A percentile compares a stretch with the other conserved stretches of the same genome.
These are phyloP conservation scores for Corythornis vintsioides DNA, from an alignment of 2,113 vertebrate species.

Conservation along the genomic window DNA sequence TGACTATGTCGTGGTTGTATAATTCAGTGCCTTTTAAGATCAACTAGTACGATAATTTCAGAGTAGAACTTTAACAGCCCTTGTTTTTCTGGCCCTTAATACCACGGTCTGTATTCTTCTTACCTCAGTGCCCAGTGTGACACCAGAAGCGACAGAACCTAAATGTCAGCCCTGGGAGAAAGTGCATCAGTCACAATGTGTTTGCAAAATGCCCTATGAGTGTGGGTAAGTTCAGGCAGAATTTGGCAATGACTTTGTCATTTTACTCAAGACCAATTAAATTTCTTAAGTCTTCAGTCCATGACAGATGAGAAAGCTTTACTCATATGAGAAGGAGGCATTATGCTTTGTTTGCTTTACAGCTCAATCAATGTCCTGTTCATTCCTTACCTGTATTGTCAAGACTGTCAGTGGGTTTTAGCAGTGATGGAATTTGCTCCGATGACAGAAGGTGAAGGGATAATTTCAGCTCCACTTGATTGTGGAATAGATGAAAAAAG, in stretches of 20 bases:
- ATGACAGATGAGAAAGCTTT: not conserved
- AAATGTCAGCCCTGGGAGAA: slow-evolving; percentile 88
- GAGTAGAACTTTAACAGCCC: not conserved
- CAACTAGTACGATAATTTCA: not conserved
- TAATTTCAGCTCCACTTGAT: not conserved
- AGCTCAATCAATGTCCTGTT: not conserved
- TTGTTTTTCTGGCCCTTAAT: not conserved
- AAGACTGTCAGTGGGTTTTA: not conserved
- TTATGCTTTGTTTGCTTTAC: slow-evolving; percentile 2
- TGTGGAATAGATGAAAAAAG: slow-evolving; percentile 7
- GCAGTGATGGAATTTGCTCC: not conserved
- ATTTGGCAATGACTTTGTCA: not conserved
- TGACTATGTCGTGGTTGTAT: not conserved
- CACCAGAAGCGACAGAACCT: slow-evolving; percentile 43
- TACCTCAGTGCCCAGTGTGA: slow-evolving; percentile 48
- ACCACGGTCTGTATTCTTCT: not conserved
- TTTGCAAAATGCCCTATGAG: slow-evolving; percentile 88
- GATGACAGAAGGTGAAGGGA: not conserved
- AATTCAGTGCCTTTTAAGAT: not conserved
- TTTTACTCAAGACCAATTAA: slow-evolving; percentile 10
- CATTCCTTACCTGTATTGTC: not conserved
- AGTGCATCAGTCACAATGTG: slow-evolving; percentile 74
- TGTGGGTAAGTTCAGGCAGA: slow-evolving; percentile 82
- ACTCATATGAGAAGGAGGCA: not conserved
- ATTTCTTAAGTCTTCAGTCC: not conserved